Evolutionary conservation across 2,888 invertebrate genomes (phyloP).

Genomic region (Acronicta alni): DNA sequence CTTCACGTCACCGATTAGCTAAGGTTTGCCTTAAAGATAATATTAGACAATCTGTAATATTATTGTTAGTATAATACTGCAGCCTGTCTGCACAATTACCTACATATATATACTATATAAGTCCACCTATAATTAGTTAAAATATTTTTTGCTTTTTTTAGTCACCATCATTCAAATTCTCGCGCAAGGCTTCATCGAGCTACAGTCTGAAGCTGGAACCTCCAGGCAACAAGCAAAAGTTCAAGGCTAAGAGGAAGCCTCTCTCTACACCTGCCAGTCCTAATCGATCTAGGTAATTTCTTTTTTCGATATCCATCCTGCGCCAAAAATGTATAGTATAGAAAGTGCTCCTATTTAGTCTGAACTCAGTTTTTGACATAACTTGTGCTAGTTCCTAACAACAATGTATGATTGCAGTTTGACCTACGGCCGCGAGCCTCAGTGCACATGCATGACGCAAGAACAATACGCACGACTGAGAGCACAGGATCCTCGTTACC

Average conservation of each 20-base stretch:
- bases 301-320: neutral
- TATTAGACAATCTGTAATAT: no score
- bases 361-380: neutral
- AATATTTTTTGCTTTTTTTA: slow-evolving; percentile 86
- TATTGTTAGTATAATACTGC: no score
- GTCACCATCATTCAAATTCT: slow-evolving; percentile 99
- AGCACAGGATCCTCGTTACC: slow-evolving; percentile 94
- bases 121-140: neutral
- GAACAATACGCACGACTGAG: slow-evolving; percentile 96
- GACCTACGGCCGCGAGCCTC: slow-evolving; percentile 92
- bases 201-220: slow-evolving; percentile 98
- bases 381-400: slow-evolving; percentile 18
- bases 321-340: neutral
- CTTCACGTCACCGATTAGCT: no score
- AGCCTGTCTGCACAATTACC: no score
- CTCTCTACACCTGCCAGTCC: slow-evolving; percentile 98
- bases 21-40: no score
- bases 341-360: no score
- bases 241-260: slow-evolving; percentile 96
- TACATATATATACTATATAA: no score
- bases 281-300: slow-evolving; percentile 90
- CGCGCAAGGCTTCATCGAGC: slow-evolving; percentile 98
- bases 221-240: slow-evolving; percentile 95
- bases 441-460: slow-evolving; percentile 98
- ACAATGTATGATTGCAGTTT: slow-evolving; percentile 67